phyloP scores from a whole-genome alignment of 2,797 vertebrate species.

The Bradypodion ventrale region DNA sequence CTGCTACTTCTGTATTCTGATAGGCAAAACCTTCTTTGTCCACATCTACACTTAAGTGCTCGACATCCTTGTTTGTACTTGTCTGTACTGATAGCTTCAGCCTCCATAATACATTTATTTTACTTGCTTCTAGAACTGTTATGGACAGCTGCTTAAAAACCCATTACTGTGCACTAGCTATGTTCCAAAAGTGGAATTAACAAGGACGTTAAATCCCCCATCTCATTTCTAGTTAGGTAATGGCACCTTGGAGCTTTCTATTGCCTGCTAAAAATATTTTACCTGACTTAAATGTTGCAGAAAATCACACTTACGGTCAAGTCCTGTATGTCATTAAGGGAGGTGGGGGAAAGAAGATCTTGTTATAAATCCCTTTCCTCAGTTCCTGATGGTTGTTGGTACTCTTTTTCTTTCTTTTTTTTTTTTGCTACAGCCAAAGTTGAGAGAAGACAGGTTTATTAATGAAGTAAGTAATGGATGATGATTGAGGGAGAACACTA shows the following conservation, averaged over 20 bases:
- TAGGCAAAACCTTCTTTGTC: background rate
- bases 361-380: conserved; percentile 64
- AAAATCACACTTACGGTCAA: conserved; percentile 74
- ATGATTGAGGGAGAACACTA: conserved; percentile 65
- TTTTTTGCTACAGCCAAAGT: conserved; percentile 42
- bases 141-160: conserved; percentile 63
- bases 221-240: conserved; percentile 73
- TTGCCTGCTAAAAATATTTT: conserved; percentile 72
- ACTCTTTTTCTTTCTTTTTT: conserved; percentile 43
- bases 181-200: conserved; percentile 66
- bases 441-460: conserved; percentile 52
- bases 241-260: conserved; percentile 74
- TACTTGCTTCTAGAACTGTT: conserved; percentile 18
- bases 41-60: background rate
- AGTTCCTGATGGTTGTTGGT: conserved; percentile 50
- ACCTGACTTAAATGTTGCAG: conserved; percentile 74
- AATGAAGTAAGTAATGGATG: conserved; percentile 68
- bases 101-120: background rate
- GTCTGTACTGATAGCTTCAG: conserved; percentile 30
- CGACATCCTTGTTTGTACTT: conserved; percentile 23
- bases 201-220: conserved; percentile 72
- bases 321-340: conserved; percentile 61
- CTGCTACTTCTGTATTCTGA: background rate
- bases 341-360: conserved; percentile 31
- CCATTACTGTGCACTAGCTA: conserved; percentile 67